Evolutionary conservation across 2,888 invertebrate genomes (phyloP).

Genomic region (Drosophila percnosoma): DNA sequence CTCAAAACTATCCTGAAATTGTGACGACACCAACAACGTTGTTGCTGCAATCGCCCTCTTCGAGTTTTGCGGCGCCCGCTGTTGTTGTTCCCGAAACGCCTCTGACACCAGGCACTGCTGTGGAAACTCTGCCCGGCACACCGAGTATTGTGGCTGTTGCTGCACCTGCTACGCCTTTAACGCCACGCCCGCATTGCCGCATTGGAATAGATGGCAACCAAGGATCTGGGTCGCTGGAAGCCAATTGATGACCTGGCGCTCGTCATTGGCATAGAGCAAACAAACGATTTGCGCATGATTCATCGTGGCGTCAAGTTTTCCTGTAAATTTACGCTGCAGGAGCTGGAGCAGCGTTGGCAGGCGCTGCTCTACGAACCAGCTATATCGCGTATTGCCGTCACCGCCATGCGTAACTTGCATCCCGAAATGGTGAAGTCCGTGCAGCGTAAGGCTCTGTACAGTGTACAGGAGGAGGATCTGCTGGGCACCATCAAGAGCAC

Average conservation of each 20-base stretch:
- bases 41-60: constrained; percentile 35
- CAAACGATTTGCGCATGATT: constrained; percentile 92
- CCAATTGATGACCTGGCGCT: constrained; percentile 98
- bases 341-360: constrained; percentile 98
- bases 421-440: constrained; percentile 95
- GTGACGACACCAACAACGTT: constrained; percentile 36
- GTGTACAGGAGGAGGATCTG: constrained; percentile 94
- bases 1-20: constrained; percentile 84
- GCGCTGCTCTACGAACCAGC: constrained; percentile 97
- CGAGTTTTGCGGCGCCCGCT: constrained; percentile 10
- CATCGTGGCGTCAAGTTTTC: constrained; percentile 98
- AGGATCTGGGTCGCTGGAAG: constrained; percentile 97
- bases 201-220: constrained; percentile 87
- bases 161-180: constrained; percentile 38
- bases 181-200: constrained; percentile 38
- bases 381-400: constrained; percentile 95
- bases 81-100: constrained; percentile 34
- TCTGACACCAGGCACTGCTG: constrained; percentile 19
- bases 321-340: constrained; percentile 96
- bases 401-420: constrained; percentile 96
- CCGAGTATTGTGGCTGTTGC: constrained; percentile 30
- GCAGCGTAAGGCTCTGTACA: constrained; percentile 95
- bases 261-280: constrained; percentile 96
- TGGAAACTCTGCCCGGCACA: constrained; percentile 31
- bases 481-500: constrained; percentile 92